Evolutionary conservation across 2,888 invertebrate species (phyloP).

Genomic region (Chrysina gloriosa): DNA sequence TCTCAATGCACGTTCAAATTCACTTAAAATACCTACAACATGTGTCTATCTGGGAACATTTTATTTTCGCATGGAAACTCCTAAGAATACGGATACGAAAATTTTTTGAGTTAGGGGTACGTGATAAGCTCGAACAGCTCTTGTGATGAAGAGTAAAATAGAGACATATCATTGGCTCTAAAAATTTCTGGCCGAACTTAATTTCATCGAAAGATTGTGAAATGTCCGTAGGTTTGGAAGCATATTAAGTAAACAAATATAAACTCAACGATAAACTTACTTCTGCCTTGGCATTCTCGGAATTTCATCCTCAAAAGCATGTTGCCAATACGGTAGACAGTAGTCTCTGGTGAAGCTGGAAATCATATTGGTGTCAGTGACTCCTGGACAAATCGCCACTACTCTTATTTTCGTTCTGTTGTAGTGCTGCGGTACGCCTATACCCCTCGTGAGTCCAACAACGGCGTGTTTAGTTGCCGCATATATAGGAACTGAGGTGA

Average conservation of each 20-base stretch:
- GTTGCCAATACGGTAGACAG: background rate
- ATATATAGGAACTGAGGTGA: conserved; percentile 59
- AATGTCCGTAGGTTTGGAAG: background rate
- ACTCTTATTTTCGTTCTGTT: conserved; percentile 61
- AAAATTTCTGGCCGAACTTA: background rate
- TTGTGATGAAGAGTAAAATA: background rate
- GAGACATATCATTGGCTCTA: background rate
- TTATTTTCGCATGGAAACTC: background rate
- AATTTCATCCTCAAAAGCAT: background rate
- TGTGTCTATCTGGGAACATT: no score
- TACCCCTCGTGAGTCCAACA: conserved; percentile 55
- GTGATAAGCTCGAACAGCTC: background rate
- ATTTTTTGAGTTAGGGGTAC: background rate
- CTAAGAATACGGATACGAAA: conserved; percentile 1
- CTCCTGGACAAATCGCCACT: conserved; percentile 62
- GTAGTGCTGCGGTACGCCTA: conserved; percentile 56
- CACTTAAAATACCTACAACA: no score
- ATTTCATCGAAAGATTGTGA: background rate
- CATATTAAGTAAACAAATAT: no score
- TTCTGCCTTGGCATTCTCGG: conserved; percentile 30
- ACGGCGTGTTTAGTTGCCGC: conserved; percentile 61
- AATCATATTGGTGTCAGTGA: conserved; percentile 61
- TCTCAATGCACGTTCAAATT: no score
- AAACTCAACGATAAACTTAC: no score
- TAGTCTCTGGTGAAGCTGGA: background rate